A percentile compares a stretch with the other conserved stretches of the same genome.
These are phyloP conservation scores for Papilio demoleus DNA, from an alignment of 2,888 invertebrate species.

Conservation along the genomic window DNA sequence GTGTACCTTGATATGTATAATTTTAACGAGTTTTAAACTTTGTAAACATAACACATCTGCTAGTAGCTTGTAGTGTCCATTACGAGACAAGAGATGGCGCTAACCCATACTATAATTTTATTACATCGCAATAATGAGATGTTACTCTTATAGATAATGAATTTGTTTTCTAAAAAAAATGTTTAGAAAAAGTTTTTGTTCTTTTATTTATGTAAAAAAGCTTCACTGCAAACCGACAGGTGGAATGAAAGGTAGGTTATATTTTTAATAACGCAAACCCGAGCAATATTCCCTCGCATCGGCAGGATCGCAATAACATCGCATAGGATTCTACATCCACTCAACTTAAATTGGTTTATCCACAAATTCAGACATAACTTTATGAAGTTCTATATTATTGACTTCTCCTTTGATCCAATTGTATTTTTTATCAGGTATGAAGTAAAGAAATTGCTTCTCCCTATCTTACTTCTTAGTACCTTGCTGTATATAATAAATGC, in stretches of 20 bases:
- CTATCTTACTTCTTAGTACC: no score
- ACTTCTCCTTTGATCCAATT: background rate
- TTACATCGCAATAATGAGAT: background rate
- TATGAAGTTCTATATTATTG: conserved; percentile 13
- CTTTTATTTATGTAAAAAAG: no score
- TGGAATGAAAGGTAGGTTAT: background rate
- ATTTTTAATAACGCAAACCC: conserved; percentile 22
- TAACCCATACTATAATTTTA: background rate
- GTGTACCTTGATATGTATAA: background rate
- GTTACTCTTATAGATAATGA: background rate
- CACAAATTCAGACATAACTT: conserved; percentile 12
- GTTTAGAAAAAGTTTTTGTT: no score
- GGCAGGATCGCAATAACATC: conserved; percentile 27
- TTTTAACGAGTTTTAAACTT: background rate
- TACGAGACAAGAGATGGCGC: background rate
- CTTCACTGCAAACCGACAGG: background rate
- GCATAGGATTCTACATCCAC: conserved; percentile 26
- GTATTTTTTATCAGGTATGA: background rate
- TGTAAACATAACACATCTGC: background rate
- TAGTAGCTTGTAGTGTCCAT: no score
- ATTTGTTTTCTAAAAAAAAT: background rate
- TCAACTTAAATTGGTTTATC: conserved; percentile 29
- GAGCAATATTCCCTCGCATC: conserved; percentile 19
- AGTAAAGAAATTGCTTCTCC: background rate
- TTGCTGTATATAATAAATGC: no score